Evolutionary conservation across 2,888 invertebrate genomes (phyloP).

Genomic region (Lissocephala sabroskyi): DNA sequence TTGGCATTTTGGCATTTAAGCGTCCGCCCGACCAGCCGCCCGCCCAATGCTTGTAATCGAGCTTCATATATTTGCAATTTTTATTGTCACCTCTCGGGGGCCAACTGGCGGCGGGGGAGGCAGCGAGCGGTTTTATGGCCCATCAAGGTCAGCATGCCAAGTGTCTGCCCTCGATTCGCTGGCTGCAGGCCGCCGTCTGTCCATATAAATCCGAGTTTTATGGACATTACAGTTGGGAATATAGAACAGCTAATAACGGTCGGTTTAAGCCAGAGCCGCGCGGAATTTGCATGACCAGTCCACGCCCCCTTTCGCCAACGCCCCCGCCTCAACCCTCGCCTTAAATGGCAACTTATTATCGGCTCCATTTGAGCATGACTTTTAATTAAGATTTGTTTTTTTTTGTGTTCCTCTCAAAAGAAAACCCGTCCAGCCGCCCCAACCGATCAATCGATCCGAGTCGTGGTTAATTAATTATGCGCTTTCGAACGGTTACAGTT

Average conservation of each 20-base stretch:
- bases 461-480: slow-evolving; percentile 29
- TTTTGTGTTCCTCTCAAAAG: no score
- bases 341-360: slow-evolving; percentile 9
- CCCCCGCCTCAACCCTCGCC: no score
- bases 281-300: no score
- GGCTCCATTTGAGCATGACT: slow-evolving; percentile 15
- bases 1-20: slow-evolving; percentile 54
- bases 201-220: slow-evolving; percentile 10
- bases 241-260: no score
- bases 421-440: background rate
- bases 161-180: slow-evolving; percentile 42
- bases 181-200: slow-evolving; percentile 21
- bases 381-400: slow-evolving; percentile 26
- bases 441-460: background rate
- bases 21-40: slow-evolving; percentile 29
- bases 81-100: no score
- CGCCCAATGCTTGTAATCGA: no score
- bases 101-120: no score
- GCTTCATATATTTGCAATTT: no score
- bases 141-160: slow-evolving; percentile 56
- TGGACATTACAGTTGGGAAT: no score
- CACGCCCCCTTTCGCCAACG: no score
- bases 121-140: no score
- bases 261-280: no score
- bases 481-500: slow-evolving; percentile 14